Conservation (phyloP, 2,888 invertebrate genomes). For the Nasonovia ribisnigri region DNA sequence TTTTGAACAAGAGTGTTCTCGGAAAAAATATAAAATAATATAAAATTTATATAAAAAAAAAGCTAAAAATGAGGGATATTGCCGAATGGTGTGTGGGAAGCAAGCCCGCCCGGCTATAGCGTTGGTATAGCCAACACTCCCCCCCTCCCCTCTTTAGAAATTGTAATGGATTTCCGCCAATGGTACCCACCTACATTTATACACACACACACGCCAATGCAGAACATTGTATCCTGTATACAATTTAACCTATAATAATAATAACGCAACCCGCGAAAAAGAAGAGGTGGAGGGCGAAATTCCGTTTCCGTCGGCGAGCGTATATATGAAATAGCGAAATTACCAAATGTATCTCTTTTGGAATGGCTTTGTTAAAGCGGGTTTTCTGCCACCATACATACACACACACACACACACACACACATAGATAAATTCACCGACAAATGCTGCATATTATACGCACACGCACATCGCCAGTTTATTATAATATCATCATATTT, state of each 20-base stretch:
- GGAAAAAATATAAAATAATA: not conserved
- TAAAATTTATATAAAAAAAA: not conserved
- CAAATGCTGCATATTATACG: no score
- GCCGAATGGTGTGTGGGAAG: not conserved
- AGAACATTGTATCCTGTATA: not conserved
- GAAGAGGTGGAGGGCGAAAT: not conserved
- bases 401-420: no score
- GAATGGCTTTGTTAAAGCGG: not conserved
- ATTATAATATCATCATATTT: no score
- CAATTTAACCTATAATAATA: not conserved
- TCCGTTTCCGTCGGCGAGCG: not conserved
- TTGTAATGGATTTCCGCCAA: not conserved
- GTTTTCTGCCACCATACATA: no score
- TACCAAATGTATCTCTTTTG: not conserved
- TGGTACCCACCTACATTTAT: not conserved
- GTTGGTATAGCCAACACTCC: not conserved
- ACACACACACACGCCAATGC: not conserved
- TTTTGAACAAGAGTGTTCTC: not conserved
- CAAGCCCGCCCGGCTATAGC: not conserved
- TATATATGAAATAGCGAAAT: not conserved
- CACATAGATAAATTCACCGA: no score
- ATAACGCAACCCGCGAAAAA: not conserved
- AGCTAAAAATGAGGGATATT: not conserved
- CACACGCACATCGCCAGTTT: no score
- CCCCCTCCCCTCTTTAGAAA: not conserved